Conservation (phyloP, 2,797 vertebrate species). For the Muraenolepis orangiensis region DNA sequence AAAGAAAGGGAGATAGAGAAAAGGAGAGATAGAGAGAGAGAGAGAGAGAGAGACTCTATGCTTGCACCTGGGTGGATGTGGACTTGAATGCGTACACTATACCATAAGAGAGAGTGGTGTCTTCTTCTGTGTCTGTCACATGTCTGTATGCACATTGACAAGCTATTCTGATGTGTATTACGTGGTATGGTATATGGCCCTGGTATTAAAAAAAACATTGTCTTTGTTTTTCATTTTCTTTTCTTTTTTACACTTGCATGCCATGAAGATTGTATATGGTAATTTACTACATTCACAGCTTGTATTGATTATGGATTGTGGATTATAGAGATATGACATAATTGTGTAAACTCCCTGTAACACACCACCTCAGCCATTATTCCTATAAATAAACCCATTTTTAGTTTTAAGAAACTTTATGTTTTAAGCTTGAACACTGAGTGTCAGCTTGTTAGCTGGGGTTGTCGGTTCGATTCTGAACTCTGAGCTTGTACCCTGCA, state of each 20-base stretch:
- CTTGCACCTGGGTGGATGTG: not conserved
- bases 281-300: constrained; percentile 46
- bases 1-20: no score
- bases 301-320: constrained; percentile 51
- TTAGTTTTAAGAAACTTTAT: no score
- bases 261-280: constrained; percentile 42
- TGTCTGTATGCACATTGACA: not conserved
- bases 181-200: constrained; percentile 20
- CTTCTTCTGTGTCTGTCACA: not conserved
- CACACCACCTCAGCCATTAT: no score
- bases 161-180: not conserved
- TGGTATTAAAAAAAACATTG: constrained; percentile 28
- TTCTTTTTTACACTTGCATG: constrained; percentile 22
- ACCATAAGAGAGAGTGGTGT: not conserved
- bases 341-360: not conserved
- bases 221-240: constrained; percentile 22
- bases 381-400: no score
- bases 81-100: no score
- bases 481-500: not conserved
- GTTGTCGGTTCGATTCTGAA: not conserved
- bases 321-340: not conserved
- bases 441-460: not conserved
- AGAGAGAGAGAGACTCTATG: not conserved
- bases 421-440: not conserved
- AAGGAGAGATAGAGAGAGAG: not conserved